Conservation (phyloP, 2,888 invertebrate genomes). For the Morpho deidamia region DNA sequence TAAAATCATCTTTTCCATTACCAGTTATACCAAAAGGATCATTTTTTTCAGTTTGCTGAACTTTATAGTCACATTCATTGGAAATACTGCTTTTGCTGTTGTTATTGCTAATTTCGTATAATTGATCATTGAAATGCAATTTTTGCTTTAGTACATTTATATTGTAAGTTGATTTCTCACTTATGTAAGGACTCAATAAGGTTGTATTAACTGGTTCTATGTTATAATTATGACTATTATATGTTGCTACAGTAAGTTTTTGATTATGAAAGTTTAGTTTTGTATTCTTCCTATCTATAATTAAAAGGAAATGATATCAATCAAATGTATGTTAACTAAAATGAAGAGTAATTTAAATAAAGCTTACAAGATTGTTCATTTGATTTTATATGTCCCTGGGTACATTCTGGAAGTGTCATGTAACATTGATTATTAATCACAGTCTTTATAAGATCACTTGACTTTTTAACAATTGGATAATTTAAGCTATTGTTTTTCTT, state of each 20-base stretch:
- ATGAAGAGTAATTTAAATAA: no score
- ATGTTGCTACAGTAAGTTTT: conserved; percentile 5
- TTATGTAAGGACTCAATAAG: conserved; percentile 12
- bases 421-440: conserved; percentile 18
- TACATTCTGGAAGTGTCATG: neutral
- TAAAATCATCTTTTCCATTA: neutral
- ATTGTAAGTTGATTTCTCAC: conserved; percentile 39
- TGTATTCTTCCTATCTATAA: neutral
- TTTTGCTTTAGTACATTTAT: conserved; percentile 19
- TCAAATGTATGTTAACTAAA: no score
- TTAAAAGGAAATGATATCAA: no score
- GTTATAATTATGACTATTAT: conserved; percentile 12
- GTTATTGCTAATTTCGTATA: neutral
- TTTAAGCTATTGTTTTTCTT: neutral
- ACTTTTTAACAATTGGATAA: conserved; percentile 32
- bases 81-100: neutral
- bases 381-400: no score
- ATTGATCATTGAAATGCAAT: neutral
- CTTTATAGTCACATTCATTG: neutral
- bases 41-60: neutral
- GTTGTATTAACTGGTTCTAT: no score
- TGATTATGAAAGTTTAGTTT: neutral
- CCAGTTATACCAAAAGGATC: neutral
- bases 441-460: conserved; percentile 52
- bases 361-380: neutral